A percentile compares a stretch with the other conserved stretches of the same genome.
Conservation (phyloP, 2,113 vertebrate genomes). For the Prunella himalayana region DNA sequence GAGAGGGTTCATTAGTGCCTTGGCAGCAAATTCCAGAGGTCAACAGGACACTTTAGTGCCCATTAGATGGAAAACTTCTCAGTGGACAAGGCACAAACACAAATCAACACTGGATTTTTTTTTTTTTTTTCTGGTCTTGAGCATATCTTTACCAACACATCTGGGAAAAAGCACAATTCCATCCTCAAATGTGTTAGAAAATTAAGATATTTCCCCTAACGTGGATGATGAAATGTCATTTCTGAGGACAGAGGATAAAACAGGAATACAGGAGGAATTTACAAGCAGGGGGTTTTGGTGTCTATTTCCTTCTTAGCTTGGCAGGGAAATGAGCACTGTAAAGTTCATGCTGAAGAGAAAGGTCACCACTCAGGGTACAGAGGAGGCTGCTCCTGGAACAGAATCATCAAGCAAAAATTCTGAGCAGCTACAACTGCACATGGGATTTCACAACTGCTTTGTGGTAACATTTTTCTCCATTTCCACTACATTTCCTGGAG, state of each 20-base stretch:
- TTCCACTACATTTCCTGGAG: not conserved
- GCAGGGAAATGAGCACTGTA: not conserved
- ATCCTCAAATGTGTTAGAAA: not conserved
- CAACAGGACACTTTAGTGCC: not conserved
- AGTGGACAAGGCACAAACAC: not conserved
- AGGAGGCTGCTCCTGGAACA: not conserved
- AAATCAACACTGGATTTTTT: not conserved
- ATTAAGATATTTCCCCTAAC: not conserved
- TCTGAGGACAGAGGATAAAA: not conserved
- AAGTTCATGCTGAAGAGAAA: not conserved
- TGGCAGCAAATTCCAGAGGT: not conserved
- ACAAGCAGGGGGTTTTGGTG: not conserved
- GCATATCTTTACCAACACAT: accelerated
- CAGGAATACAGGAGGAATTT: not conserved
- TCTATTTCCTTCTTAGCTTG: not conserved
- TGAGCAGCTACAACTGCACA: not conserved
- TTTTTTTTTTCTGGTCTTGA: not conserved
- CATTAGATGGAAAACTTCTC: not conserved
- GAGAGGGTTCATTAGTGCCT: not conserved
- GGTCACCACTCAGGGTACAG: not conserved
- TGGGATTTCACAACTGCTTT: not conserved
- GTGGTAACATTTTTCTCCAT: not conserved
- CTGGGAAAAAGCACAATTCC: not conserved
- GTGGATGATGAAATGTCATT: not conserved
- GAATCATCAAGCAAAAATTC: not conserved